Percentiles rank a stretch among this genome's conserved stretches.
Evolutionary conservation across 2,888 invertebrate species (phyloP).

Genomic region (Protophormia terraenovae): DNA sequence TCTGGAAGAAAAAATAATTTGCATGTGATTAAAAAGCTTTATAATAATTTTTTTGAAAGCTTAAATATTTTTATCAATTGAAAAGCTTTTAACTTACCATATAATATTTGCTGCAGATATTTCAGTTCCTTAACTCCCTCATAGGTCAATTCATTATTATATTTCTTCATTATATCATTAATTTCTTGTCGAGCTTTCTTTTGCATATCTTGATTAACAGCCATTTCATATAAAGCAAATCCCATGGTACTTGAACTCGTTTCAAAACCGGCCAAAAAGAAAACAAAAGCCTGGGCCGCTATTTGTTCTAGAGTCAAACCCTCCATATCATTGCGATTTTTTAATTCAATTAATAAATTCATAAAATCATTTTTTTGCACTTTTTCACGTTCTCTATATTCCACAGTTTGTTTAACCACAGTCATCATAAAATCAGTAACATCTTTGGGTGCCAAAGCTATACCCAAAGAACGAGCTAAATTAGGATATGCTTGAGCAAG

Average conservation of each 20-base stretch:
- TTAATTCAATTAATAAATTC: constrained; percentile 82
- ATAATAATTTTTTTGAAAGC: too few species aligned
- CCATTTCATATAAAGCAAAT: constrained; percentile 78
- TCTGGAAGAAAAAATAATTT: constrained; percentile 78
- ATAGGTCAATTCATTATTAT: constrained; percentile 73
- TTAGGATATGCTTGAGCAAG: constrained; percentile 72
- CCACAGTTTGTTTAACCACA: constrained; percentile 79
- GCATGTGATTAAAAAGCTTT: too few species aligned
- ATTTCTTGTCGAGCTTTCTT: constrained; percentile 73
- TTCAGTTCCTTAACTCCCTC: constrained; percentile 74
- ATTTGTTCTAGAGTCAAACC: constrained; percentile 82
- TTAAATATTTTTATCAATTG: too few species aligned
- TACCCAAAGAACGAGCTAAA: constrained; percentile 70
- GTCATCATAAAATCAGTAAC: constrained; percentile 75
- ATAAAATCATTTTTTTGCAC: constrained; percentile 82
- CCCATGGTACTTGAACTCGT: constrained; percentile 82
- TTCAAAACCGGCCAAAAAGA: constrained; percentile 83
- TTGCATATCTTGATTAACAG: constrained; percentile 74
- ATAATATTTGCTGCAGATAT: constrained; percentile 73
- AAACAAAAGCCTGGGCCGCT: constrained; percentile 83
- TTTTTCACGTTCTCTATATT: constrained; percentile 77
- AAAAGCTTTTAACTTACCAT: too few species aligned
- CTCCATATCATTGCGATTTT: constrained; percentile 70
- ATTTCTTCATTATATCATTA: constrained; percentile 69
- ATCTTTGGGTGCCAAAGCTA: constrained; percentile 72